A percentile compares a stretch with the other conserved stretches of the same genome.
phyloP scores from a whole-genome alignment of 2,113 vertebrate genomes.

The Corythaeola cristata region DNA sequence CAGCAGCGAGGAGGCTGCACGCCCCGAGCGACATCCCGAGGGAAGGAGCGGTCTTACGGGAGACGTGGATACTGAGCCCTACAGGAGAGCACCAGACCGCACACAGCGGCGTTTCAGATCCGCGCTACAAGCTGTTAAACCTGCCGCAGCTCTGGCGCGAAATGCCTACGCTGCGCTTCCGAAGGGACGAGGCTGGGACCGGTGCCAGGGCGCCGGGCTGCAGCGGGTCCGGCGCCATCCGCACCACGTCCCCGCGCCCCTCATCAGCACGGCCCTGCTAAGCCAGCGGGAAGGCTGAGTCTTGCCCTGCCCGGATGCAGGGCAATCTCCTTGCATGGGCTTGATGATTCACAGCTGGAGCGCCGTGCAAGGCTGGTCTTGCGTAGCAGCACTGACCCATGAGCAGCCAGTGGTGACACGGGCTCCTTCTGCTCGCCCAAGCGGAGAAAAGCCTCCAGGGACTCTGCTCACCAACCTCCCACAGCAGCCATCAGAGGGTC shows the following conservation, averaged over 20 bases:
- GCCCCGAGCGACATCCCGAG: neutral
- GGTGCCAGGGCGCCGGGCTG: neutral
- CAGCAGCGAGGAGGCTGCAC: neutral
- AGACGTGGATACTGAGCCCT: neutral
- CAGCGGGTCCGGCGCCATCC: accelerated
- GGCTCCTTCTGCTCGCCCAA: neutral
- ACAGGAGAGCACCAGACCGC: neutral
- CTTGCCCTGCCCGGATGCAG: neutral
- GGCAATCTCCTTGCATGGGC: accelerated
- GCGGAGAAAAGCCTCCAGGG: conserved; percentile 13
- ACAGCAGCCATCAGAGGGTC: neutral
- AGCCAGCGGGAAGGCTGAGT: neutral
- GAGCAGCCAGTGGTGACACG: neutral
- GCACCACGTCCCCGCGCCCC: accelerated
- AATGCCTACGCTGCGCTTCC: accelerated
- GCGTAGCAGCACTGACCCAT: neutral
- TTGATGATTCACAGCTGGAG: neutral
- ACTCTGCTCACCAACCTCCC: neutral
- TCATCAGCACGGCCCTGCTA: accelerated
- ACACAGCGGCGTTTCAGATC: accelerated
- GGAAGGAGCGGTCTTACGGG: neutral
- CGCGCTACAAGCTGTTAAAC: accelerated
- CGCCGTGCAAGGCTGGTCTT: neutral
- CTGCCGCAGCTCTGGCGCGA: neutral
- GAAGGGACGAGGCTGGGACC: accelerated